Base-by-base conservation (phyloP, 2,797 vertebrate species). In the Microcaecilia unicolor region DNA sequence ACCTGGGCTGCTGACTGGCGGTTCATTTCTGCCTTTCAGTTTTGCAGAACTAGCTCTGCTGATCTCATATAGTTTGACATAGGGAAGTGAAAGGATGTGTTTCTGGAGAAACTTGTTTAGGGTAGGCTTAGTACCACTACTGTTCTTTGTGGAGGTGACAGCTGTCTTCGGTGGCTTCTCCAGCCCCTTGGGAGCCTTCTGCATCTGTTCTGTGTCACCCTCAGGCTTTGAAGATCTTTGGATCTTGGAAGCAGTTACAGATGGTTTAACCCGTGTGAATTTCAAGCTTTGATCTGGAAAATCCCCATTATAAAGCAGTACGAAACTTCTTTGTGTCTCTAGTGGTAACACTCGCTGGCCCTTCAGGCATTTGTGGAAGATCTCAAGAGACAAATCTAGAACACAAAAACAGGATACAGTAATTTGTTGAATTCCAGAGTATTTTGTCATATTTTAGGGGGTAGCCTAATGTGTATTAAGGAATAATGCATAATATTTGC, bases 371-470 rank as follows among this genome's bases (percentile, higher is more conserved):
- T 97, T 94, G 28, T 67, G 71, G 70, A 90, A 90, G 64, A 93
- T 83, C 72, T 94, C 90, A 1, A 92, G 44, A n/a, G 80, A 66
- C 41, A 95, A 51, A 55, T 94, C 91, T 95, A 54, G 3, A 35
- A 61, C 28, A 16, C 18, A 5, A 26, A 29, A 41, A 18, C n/a
- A n/a, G n/a, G n/a, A n/a, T n/a, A n/a, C n/a, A n/a, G n/a, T n/a
- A n/a, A n/a, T n/a, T n/a, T n/a, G n/a, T n/a, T n/a, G n/a, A n/a
- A n/a, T n/a, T n/a, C n/a, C n/a, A n/a, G n/a, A n/a, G n/a, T n/a
- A n/a, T n/a, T n/a, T n/a, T n/a, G n/a, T n/a, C n/a, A n/a, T n/a
- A n/a, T n/a, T n/a, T n/a, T n/a, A n/a, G n/a, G n/a, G n/a, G n/a
- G n/a, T n/a, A n/a, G n/a, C n/a, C n/a, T n/a, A n/a, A n/a, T n/a